These are phyloP conservation scores for Ivindomyrus marchei DNA, from an alignment of 2,113 vertebrate species.

Conservation along the genomic window DNA sequence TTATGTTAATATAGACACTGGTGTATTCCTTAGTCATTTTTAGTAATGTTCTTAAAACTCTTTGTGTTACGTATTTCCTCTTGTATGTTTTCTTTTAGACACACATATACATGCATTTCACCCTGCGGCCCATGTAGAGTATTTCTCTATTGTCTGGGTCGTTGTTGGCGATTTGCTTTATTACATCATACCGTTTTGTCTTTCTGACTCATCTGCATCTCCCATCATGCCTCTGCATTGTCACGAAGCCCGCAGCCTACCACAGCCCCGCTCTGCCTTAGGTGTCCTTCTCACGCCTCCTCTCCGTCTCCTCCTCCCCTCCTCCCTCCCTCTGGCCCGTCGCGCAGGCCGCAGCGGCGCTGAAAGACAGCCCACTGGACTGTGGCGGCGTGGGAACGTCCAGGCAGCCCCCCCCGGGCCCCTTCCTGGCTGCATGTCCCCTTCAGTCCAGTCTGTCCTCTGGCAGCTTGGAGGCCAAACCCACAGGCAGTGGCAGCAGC, in stretches of 20 bases:
- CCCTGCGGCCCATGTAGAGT: background rate
- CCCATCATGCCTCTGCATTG: background rate
- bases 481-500: slow-evolving; percentile 80
- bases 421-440: slow-evolving; percentile 71
- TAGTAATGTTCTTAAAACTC: background rate
- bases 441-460: slow-evolving; percentile 29
- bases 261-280: background rate
- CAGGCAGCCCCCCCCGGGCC: slow-evolving; percentile 71
- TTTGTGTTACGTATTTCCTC: background rate
- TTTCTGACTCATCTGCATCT: background rate
- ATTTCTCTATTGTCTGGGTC: background rate
- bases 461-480: slow-evolving; percentile 76
- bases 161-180: background rate
- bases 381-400: slow-evolving; percentile 53
- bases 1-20: background rate
- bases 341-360: slow-evolving; percentile 71
- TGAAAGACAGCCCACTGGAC: slow-evolving; percentile 79
- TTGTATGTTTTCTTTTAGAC: background rate
- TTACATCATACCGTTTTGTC: background rate
- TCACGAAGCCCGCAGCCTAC: background rate
- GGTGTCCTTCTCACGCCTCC: background rate
- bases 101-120: background rate
- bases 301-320: background rate
- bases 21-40: background rate
- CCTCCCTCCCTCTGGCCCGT: background rate